Evolutionary conservation across 2,797 vertebrate species (phyloP).

Genomic region (Percopsis omiscomaycus): DNA sequence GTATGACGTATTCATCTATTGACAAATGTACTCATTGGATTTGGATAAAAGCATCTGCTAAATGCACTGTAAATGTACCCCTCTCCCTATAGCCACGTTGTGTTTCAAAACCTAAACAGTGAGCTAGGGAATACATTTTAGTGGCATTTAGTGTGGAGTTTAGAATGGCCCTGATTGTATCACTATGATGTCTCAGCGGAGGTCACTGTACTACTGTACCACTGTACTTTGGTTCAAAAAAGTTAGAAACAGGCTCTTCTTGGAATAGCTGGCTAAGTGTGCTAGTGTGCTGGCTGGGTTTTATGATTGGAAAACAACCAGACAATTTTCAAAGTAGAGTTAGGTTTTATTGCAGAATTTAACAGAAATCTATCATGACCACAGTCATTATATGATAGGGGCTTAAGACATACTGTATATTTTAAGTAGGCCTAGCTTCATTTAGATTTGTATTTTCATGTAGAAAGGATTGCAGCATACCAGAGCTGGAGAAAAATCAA

Average conservation of each 20-base stretch:
- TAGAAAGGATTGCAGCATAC: conserved; percentile 10
- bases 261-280: conserved; percentile 25
- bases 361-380: too few species aligned
- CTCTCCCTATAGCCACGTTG: too few species aligned
- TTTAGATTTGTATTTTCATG: neutral
- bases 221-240: conserved; percentile 3
- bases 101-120: too few species aligned
- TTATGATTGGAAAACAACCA: conserved; percentile 1
- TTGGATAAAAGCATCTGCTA: too few species aligned
- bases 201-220: conserved; percentile 31
- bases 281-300: neutral
- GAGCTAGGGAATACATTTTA: too few species aligned
- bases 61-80: too few species aligned
- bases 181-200: conserved; percentile 4
- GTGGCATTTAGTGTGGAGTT: neutral
- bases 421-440: too few species aligned
- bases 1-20: too few species aligned
- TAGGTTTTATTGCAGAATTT: too few species aligned
- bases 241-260: conserved; percentile 46
- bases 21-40: too few species aligned
- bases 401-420: too few species aligned
- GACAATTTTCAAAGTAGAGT: conserved; percentile 8
- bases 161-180: conserved; percentile 15
- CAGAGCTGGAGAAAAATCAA: conserved; percentile 77
- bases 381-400: too few species aligned